Evolutionary conservation across 2,797 vertebrate genomes (phyloP).

Genomic region (Gadopsis marmoratus): DNA sequence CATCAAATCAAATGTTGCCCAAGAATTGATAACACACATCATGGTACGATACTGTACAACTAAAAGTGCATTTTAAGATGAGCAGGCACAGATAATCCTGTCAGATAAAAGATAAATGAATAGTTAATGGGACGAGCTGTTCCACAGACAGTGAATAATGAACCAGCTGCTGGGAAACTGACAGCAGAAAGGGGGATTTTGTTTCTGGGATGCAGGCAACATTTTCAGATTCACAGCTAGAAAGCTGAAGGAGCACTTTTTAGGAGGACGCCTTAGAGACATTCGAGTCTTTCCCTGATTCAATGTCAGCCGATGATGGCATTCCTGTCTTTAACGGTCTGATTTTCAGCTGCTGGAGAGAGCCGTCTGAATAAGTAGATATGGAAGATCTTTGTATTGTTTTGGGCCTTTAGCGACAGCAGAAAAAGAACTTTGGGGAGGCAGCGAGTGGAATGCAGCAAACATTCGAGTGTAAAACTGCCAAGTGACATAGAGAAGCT

Average conservation of each 20-base stretch:
- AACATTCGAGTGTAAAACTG: background rate
- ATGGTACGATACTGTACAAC: background rate
- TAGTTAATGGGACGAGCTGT: background rate
- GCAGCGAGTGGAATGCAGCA: background rate
- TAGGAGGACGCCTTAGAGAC: background rate
- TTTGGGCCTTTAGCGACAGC: background rate
- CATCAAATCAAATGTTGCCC: background rate
- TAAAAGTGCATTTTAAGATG: background rate
- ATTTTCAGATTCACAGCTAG: conserved; percentile 2
- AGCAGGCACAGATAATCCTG: background rate
- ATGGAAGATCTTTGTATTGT: too few relatives aligned
- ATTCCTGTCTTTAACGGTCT: background rate
- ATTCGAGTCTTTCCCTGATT: background rate
- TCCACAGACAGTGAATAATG: conserved; percentile 2
- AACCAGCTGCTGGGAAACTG: conserved; percentile 11
- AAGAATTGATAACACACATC: background rate
- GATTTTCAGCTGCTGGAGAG: background rate
- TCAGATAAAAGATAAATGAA: background rate
- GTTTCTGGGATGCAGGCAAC: background rate
- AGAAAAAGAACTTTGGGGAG: background rate
- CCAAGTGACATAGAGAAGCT: too few relatives aligned
- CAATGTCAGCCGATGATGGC: background rate
- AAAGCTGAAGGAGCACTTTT: background rate
- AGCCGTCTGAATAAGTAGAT: background rate
- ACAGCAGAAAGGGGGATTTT: background rate